phyloP scores from a whole-genome alignment of 2,797 vertebrate genomes.

The Falco columbarius region DNA sequence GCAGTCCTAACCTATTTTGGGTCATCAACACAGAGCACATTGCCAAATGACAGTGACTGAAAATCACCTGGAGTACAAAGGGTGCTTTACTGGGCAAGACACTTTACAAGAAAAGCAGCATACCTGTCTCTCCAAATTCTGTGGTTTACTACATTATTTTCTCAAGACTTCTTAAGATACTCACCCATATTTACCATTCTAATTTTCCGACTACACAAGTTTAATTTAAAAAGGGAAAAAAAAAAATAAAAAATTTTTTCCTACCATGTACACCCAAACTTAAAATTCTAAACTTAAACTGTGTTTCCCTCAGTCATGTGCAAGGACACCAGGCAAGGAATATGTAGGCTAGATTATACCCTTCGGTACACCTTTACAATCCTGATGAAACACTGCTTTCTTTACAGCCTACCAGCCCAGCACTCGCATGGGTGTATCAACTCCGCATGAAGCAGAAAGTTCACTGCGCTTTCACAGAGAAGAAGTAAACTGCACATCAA shows the following conservation, averaged over 20 bases:
- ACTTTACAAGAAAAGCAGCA: background rate
- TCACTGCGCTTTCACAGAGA: rapidly evolving
- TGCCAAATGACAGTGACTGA: background rate
- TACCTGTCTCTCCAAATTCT: background rate
- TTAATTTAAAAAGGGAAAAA: background rate
- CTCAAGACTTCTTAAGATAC: background rate
- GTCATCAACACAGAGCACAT: background rate
- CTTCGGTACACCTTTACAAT: background rate
- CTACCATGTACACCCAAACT: background rate
- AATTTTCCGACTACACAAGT: background rate
- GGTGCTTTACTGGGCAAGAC: background rate
- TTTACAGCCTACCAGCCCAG: background rate
- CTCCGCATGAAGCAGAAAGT: background rate
- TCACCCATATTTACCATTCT: background rate
- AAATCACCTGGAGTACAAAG: background rate
- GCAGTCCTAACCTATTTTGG: background rate
- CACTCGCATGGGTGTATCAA: background rate
- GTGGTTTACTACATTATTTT: background rate
- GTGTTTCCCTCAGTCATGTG: background rate
- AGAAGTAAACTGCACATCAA: background rate
- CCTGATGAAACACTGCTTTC: background rate
- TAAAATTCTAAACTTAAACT: background rate
- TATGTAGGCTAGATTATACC: background rate
- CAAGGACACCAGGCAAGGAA: background rate
- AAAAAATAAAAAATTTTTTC: background rate